phyloP scores from a whole-genome alignment of 1,140 invertebrate genomes.

The Meloidogyne floridensis region DNA sequence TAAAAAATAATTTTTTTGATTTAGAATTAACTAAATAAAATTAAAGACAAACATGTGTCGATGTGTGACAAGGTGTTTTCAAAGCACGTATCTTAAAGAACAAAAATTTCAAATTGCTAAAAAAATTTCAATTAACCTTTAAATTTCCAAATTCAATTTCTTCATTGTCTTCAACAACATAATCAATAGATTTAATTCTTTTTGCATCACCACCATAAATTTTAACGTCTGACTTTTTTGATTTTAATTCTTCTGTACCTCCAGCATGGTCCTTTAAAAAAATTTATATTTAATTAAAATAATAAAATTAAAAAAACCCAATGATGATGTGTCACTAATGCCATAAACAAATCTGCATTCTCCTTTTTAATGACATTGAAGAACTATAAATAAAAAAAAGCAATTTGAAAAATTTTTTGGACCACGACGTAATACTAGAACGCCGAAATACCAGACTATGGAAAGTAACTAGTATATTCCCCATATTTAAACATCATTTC shows the following conservation, averaged over 20 bases:
- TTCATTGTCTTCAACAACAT: not conserved
- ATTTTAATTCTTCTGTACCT: constrained; percentile 14
- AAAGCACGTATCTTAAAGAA: constrained; percentile 19
- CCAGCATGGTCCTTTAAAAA: constrained; percentile 34
- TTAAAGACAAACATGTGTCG: constrained; percentile 16
- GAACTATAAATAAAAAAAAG: not conserved
- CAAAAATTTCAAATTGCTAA: not conserved
- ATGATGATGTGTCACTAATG: constrained; percentile 35
- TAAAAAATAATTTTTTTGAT: too few species aligned
- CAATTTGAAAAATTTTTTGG: not conserved
- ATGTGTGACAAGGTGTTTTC: constrained; percentile 38
- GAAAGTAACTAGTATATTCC: too few species aligned
- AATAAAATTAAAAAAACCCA: constrained; percentile 14
- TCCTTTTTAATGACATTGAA: not conserved
- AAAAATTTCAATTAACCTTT: not conserved
- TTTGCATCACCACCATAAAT: constrained; percentile 38
- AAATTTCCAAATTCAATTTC: not conserved
- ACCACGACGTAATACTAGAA: too few species aligned
- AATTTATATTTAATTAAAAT: not conserved
- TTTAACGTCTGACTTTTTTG: constrained; percentile 6
- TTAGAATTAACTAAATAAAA: too few species aligned
- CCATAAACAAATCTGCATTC: not conserved
- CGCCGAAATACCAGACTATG: too few species aligned
- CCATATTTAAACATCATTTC: too few species aligned
- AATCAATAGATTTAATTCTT: constrained; percentile 28